Percentiles rank a stretch among this genome's conserved stretches.
These are phyloP conservation scores for Napeogenes sylphis DNA, from an alignment of 2,888 invertebrate species.

Conservation along the genomic window DNA sequence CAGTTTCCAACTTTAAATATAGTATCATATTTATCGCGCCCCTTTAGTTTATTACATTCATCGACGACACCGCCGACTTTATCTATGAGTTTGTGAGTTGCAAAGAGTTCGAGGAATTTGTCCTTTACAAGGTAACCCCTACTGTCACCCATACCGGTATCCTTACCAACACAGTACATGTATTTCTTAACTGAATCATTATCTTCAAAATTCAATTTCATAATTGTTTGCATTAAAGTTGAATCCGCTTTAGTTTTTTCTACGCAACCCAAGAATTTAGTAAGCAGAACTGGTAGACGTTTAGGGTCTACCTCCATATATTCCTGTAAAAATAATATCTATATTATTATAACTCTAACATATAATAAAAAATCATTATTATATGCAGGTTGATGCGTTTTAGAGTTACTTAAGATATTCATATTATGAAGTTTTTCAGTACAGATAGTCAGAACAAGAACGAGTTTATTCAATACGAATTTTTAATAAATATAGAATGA, in stretches of 20 bases:
- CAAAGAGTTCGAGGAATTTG: conserved; percentile 41
- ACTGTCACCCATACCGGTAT: conserved; percentile 38
- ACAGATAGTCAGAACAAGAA: too few relatives aligned
- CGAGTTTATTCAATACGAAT: too few relatives aligned
- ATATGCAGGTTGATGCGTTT: too few relatives aligned
- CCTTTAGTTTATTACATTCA: conserved; percentile 43
- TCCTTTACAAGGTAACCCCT: conserved; percentile 49
- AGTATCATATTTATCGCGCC: conserved; percentile 41
- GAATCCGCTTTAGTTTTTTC: conserved; percentile 29
- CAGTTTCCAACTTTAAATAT: conserved; percentile 30
- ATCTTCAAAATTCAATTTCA: conserved; percentile 45
- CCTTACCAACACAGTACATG: conserved; percentile 48
- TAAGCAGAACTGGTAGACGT: conserved; percentile 12
- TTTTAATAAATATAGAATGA: too few relatives aligned
- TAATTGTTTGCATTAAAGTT: conserved; percentile 33
- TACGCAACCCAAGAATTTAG: conserved; percentile 34
- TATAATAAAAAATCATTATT: background rate
- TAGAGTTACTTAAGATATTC: too few relatives aligned
- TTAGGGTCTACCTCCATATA: conserved; percentile 16
- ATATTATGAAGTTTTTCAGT: too few relatives aligned
- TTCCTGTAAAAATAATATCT: conserved; percentile 15
- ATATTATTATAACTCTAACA: background rate
- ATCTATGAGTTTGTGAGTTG: conserved; percentile 37
- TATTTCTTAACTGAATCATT: conserved; percentile 49
- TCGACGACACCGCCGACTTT: conserved; percentile 38